A percentile compares a stretch with the other conserved stretches of the same genome.
phyloP scores from a whole-genome alignment of 2,797 vertebrate genomes.

The Hydrolagus colliei region DNA sequence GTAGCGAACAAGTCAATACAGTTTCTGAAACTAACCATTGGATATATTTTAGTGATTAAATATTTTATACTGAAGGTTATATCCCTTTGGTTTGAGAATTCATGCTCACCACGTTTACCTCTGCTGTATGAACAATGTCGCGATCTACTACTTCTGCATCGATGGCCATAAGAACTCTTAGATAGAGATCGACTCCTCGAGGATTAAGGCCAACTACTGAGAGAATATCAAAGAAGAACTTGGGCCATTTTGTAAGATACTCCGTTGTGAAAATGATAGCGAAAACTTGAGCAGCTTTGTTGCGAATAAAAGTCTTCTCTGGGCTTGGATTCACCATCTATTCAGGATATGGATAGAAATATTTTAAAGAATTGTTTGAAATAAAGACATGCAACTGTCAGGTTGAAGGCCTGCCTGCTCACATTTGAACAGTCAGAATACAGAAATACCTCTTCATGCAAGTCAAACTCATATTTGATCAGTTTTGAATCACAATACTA shows the following conservation, averaged over 20 bases:
- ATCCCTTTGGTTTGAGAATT: background rate
- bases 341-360: background rate
- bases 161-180: constrained; percentile 91
- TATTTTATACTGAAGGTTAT: background rate
- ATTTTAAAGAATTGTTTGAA: background rate
- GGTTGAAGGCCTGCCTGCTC: background rate
- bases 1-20: background rate
- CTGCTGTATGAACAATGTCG: constrained; percentile 80
- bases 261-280: constrained; percentile 88
- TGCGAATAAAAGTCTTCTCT: constrained; percentile 93
- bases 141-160: constrained; percentile 91
- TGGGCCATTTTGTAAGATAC: constrained; percentile 90
- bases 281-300: constrained; percentile 95
- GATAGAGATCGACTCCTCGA: constrained; percentile 85
- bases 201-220: constrained; percentile 87
- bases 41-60: background rate
- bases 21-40: background rate
- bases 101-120: constrained; percentile 56
- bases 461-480: too few species aligned
- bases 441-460: background rate
- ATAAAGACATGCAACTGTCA: too few species aligned
- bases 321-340: constrained; percentile 80
- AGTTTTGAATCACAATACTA: background rate
- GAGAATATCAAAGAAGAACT: constrained; percentile 93
- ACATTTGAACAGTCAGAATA: background rate